These are phyloP conservation scores for Condylostylus longicornis DNA, from an alignment of 1,140 invertebrate species.

Conservation along the genomic window DNA sequence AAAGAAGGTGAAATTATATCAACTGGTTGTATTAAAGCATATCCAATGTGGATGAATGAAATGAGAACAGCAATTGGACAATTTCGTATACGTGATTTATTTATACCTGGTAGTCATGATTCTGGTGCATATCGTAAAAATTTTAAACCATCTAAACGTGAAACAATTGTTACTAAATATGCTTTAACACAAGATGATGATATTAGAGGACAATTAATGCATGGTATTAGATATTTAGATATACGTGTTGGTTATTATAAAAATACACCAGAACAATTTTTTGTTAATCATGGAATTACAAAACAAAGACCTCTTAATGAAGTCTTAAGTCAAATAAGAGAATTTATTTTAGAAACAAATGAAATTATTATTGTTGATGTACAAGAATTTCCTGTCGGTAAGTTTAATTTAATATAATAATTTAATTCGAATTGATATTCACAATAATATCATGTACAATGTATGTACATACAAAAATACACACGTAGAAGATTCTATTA, in stretches of 20 bases:
- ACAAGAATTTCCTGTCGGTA: constrained; percentile 44
- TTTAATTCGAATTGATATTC: neutral
- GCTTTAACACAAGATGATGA: constrained; percentile 41
- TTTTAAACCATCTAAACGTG: constrained; percentile 19
- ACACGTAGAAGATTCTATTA: too few relatives aligned
- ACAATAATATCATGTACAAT: too few relatives aligned
- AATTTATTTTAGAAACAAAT: constrained; percentile 41
- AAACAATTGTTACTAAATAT: constrained; percentile 34
- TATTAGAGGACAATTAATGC: constrained; percentile 40
- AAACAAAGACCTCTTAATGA: constrained; percentile 34
- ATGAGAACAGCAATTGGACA: constrained; percentile 28
- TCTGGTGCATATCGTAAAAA: constrained; percentile 41
- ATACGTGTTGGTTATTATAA: constrained; percentile 40
- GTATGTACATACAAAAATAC: too few relatives aligned
- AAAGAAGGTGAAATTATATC: constrained; percentile 16
- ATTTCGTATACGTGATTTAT: constrained; percentile 35
- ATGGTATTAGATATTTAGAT: constrained; percentile 43
- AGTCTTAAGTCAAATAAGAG: constrained; percentile 37
- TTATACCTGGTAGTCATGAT: constrained; percentile 49
- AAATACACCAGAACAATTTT: constrained; percentile 31
- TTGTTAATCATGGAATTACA: constrained; percentile 40
- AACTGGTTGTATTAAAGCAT: constrained; percentile 34
- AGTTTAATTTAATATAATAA: constrained; percentile 8
- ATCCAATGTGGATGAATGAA: constrained; percentile 46
- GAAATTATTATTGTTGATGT: constrained; percentile 49